A percentile compares a stretch with the other conserved stretches of the same genome.
These are phyloP conservation scores for Agonopterix alstromeriana DNA, from an alignment of 2,888 invertebrate species.

Conservation along the genomic window DNA sequence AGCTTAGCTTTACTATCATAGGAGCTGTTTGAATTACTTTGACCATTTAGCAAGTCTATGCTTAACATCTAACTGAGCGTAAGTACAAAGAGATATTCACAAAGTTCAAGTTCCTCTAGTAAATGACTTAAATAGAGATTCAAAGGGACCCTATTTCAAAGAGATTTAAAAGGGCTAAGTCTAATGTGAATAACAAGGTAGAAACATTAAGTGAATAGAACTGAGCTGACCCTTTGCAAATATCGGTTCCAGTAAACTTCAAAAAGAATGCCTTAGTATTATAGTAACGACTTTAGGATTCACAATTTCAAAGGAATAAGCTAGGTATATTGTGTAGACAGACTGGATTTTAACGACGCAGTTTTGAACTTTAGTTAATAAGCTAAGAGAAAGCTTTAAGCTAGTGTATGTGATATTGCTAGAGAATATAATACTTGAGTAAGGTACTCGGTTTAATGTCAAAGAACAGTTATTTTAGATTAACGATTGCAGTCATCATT, in stretches of 20 bases:
- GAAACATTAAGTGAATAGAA: slow-evolving; percentile 63
- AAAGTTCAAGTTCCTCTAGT: slow-evolving; percentile 19
- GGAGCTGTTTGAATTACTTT: background rate
- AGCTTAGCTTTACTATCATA: background rate
- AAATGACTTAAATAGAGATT: slow-evolving; percentile 29
- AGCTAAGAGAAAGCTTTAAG: too few species aligned
- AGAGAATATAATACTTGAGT: background rate
- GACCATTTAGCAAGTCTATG: slow-evolving; percentile 1
- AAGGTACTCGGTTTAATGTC: slow-evolving; percentile 6
- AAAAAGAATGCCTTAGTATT: slow-evolving; percentile 30
- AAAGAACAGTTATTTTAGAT: slow-evolving; percentile 31
- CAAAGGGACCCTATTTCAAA: slow-evolving; percentile 55
- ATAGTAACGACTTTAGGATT: slow-evolving; percentile 6
- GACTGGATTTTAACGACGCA: too few species aligned
- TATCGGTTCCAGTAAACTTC: slow-evolving; percentile 37
- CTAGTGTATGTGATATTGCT: background rate
- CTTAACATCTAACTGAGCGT: background rate
- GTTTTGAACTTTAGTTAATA: too few species aligned
- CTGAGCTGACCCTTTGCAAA: slow-evolving; percentile 57
- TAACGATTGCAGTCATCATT: slow-evolving; percentile 22
- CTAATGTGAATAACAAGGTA: slow-evolving; percentile 63
- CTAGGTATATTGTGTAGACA: too few species aligned
- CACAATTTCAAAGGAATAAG: too few species aligned
- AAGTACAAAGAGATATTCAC: background rate
- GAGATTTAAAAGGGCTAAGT: slow-evolving; percentile 58